Base-by-base conservation (phyloP, 1,140 invertebrate species). In the Brachionus koreanus region DNA sequence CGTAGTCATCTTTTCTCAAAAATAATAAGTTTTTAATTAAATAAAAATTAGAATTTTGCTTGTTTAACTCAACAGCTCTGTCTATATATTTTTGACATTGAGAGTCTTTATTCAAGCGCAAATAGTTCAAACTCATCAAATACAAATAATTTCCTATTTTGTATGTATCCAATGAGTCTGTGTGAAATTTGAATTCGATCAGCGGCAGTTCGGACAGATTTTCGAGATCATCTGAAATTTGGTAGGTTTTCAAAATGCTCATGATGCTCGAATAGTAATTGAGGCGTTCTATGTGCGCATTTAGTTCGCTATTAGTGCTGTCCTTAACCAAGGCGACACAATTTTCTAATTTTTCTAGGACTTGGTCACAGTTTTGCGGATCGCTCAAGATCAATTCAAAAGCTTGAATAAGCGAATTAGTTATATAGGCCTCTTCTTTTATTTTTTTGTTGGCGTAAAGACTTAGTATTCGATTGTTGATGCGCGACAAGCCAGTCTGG, bases 111-210 rank as follows among this genome's bases (percentile, higher is more conserved):
- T 74, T 74, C 23, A 25, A 3, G 7, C 25, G 19, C 69, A 74
- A 74, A 46, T 49, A 46, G 25, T 46, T 74, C 12, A 74, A 39
- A 25, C 69, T 74, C 23, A 74, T 74, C n/a, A 74, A 23, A 74
- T 74, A 74, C 19, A 74, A 29, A 74, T 74, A 74, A 25, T 74
- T 74, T 7, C 42, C 33, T 25, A 74, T 29, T 46, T 74, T 74
- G 43, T 74, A 74, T 29, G 69, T 74, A 10, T 74, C 43, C 9
- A 74, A 35, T 25, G 69, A 43, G 12, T 74, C 42, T 12, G 69
- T 46, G 33, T 74, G 69, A 46, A 74, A 74, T 29, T 33, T 49
- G 43, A 46, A 74, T 29, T 74, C 39, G 1, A 46, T 16, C 12
- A 74, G 37, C 23, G 69, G 69, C 0, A 74, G n/a, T 46, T 74